Evolutionary conservation across 2,113 vertebrate genomes (phyloP), one percentile per base, ranked within the genome.

Genomic region (Heliornis fulica): DNA sequence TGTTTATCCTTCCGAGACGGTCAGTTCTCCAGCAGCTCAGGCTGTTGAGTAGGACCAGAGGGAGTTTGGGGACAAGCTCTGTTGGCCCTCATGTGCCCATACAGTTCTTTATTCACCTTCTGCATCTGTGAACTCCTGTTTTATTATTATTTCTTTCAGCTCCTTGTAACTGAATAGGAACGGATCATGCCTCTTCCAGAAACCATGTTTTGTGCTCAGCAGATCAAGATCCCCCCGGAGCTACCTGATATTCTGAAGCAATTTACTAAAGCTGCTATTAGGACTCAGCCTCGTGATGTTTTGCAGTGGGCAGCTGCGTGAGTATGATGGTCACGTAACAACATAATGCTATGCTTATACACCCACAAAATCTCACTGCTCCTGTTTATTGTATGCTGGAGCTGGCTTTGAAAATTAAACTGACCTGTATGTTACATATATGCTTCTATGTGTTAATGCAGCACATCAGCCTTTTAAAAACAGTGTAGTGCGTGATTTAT

Each of bases 251-350:
- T 99, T 91, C 97, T 99, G 59, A 99, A 99, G 95, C 98, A 99
- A 94, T 99, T 99, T 97, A 99, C 99, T 32, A 99, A 99, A 97
- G 99, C 99, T 69, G 99, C 99, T 71, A 98, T 99, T 87, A 98
- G 98, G 84, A 99, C 99, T 19, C 99, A 99, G 86, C 99, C 99
- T 18, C 84, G 51, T 25, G 99, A 99, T 79, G 79, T 99, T 91
- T 97, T 99, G 87, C 97, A 97, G 93, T 99, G 99, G 99, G 98
- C 99, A 53, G 98, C 98, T 31, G 98, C 97, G 99, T 99, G 96
- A 99, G 99, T 98, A 23, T 2, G 9, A 38, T 17, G 22, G 20
- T 92, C 64, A 22, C 10, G 0, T 32, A 19, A 41, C 1, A 7
- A 20, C 5, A 43, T 38, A 23, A 56, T 13, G 3, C 31, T 61